Conservation (phyloP, 2,797 vertebrate species). For the Sebastes flavidus region DNA sequence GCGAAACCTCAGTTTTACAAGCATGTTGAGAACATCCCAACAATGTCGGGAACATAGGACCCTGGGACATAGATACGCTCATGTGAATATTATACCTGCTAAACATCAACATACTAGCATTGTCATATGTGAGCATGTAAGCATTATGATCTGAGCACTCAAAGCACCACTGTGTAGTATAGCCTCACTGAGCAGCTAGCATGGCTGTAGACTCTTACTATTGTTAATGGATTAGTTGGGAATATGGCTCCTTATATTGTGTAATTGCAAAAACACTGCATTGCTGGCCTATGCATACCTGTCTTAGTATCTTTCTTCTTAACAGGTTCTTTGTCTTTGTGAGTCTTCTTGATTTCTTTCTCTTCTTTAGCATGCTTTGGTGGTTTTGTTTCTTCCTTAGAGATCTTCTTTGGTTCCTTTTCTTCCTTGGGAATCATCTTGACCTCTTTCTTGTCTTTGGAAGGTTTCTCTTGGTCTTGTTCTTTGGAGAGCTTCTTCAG, state of each 20-base stretch:
- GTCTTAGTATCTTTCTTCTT: conserved; percentile 33
- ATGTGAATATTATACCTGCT: not conserved
- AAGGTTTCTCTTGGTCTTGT: not conserved
- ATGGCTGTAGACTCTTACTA: not conserved
- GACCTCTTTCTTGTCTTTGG: not conserved
- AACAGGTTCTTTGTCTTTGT: conserved; percentile 14
- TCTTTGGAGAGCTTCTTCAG: not conserved
- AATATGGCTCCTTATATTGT: not conserved
- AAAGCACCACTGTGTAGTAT: not conserved
- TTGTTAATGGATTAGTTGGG: not conserved
- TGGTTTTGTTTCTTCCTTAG: not conserved
- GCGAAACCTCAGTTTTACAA: no score
- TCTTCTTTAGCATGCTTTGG: not conserved
- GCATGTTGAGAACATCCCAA: no score
- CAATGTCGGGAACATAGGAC: not conserved
- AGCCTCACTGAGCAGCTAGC: not conserved
- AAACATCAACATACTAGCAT: not conserved
- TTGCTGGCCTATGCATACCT: conserved; percentile 28
- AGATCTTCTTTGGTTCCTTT: not conserved
- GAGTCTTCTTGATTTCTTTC: not conserved
- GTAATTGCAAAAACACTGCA: not conserved
- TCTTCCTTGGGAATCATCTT: not conserved
- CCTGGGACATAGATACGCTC: not conserved
- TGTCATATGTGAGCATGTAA: not conserved
- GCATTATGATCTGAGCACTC: not conserved